phyloP scores from a whole-genome alignment of 2,797 vertebrate genomes.

The Fistularia tabacaria region DNA sequence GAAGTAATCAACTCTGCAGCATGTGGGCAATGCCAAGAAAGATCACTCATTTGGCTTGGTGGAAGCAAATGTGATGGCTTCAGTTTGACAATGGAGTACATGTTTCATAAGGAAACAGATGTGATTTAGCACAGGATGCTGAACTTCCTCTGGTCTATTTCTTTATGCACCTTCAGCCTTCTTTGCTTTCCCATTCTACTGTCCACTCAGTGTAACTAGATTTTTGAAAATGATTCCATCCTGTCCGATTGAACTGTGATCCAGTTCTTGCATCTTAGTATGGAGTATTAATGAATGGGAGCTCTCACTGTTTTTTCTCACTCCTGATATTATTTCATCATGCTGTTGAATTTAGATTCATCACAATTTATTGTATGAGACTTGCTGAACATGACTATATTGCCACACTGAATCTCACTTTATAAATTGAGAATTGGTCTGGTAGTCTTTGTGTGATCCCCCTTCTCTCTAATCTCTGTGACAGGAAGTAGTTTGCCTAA shows the following conservation, averaged over 20 bases:
- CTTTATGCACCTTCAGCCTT: slow-evolving; percentile 48
- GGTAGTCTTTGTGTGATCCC: slow-evolving; percentile 44
- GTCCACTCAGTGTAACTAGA: slow-evolving; percentile 1
- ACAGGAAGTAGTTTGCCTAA: slow-evolving; percentile 87
- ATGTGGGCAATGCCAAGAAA: too few relatives aligned
- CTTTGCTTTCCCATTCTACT: slow-evolving; percentile 35
- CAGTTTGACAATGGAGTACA: slow-evolving; percentile 57
- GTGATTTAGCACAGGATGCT: slow-evolving; percentile 74
- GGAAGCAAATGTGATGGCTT: slow-evolving; percentile 31
- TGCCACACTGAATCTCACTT: slow-evolving; percentile 17
- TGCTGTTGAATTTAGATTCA: slow-evolving; percentile 5
- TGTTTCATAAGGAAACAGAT: slow-evolving; percentile 70
- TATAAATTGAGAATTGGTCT: slow-evolving; percentile 34
- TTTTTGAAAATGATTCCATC: too few relatives aligned
- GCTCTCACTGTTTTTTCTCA: slow-evolving; percentile 1
- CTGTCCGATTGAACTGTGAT: too few relatives aligned
- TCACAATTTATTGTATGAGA: slow-evolving; percentile 20
- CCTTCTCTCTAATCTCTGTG: slow-evolving; percentile 70
- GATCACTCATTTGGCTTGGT: not conserved
- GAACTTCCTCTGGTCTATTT: slow-evolving; percentile 69
- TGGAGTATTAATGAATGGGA: not conserved
- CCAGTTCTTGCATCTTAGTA: not conserved
- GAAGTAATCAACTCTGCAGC: too few relatives aligned
- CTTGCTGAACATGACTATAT: slow-evolving; percentile 24
- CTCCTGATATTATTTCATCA: not conserved